Conservation (phyloP, 1,140 invertebrate species). For the Campodea augens region DNA sequence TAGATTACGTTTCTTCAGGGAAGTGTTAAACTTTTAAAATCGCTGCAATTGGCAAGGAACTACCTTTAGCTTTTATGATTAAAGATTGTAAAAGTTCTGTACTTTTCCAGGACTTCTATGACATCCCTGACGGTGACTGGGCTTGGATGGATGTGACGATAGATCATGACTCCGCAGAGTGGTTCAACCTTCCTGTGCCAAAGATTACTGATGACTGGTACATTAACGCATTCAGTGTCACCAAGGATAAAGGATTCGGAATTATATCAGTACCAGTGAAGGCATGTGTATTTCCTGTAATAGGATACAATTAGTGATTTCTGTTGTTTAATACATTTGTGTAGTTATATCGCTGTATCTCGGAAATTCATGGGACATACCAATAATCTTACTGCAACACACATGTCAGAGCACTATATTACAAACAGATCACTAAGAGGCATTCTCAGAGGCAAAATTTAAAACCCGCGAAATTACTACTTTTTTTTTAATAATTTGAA, state of each 20-base stretch:
- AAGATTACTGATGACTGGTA: conserved; percentile 24
- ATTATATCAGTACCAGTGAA: conserved; percentile 20
- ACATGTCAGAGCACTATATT: background rate
- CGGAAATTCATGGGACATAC: background rate
- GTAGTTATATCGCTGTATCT: too few relatives aligned
- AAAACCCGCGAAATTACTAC: too few relatives aligned
- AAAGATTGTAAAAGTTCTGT: background rate
- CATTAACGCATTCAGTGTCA: conserved; percentile 27
- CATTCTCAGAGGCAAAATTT: too few relatives aligned
- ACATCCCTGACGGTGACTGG: conserved; percentile 26
- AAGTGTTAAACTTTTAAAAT: too few relatives aligned
- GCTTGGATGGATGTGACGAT: conserved; percentile 27
- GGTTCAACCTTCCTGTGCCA: conserved; percentile 22
- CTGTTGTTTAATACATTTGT: too few relatives aligned
- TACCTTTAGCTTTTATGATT: too few relatives aligned
- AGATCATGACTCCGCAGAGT: conserved; percentile 25
- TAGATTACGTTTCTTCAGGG: too few relatives aligned
- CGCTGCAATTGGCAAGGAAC: too few relatives aligned
- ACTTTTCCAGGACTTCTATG: conserved; percentile 24
- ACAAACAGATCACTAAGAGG: too few relatives aligned
- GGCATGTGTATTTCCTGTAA: too few relatives aligned
- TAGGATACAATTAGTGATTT: too few relatives aligned
- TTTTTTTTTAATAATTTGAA: too few relatives aligned
- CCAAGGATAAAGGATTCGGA: conserved; percentile 24
- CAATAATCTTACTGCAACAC: background rate